These are phyloP conservation scores for Lasiurus cinereus DNA, from an alignment of 2,113 vertebrate species.

Conservation along the genomic window DNA sequence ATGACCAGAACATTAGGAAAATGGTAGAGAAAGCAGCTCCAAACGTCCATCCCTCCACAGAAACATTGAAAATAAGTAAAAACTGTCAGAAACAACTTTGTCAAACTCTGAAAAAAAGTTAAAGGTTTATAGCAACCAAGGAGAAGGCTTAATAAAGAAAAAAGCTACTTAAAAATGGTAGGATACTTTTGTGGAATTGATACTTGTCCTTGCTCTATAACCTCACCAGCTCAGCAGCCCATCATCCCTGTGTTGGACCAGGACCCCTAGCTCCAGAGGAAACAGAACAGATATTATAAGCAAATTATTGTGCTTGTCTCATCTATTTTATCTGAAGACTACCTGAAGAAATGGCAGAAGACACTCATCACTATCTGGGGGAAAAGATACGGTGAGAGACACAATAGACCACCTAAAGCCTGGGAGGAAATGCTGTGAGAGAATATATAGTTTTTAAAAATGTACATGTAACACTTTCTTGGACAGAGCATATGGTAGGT, in stretches of 20 bases:
- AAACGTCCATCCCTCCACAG: neutral
- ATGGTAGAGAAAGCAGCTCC: neutral
- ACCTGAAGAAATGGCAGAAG: neutral
- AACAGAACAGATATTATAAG: neutral
- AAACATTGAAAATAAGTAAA: neutral
- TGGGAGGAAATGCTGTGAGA: neutral
- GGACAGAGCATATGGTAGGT: neutral
- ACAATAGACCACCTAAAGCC: neutral
- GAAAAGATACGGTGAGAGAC: neutral
- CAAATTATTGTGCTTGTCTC: neutral
- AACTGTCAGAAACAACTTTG: constrained; percentile 16
- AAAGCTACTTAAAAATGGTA: neutral
- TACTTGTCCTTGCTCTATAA: neutral
- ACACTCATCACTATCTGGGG: neutral
- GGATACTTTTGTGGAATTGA: constrained; percentile 1
- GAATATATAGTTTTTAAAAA: neutral
- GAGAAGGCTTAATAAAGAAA: constrained; percentile 8
- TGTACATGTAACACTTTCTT: neutral
- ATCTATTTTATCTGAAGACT: neutral
- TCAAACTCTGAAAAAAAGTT: constrained; percentile 3
- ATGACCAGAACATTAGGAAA: neutral
- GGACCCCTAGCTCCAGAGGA: neutral
- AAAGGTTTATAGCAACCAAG: neutral
- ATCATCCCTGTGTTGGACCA: neutral
- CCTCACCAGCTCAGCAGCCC: neutral